These are phyloP conservation scores for Holocentrus rufus DNA, from an alignment of 2,797 vertebrate species.

Conservation along the genomic window DNA sequence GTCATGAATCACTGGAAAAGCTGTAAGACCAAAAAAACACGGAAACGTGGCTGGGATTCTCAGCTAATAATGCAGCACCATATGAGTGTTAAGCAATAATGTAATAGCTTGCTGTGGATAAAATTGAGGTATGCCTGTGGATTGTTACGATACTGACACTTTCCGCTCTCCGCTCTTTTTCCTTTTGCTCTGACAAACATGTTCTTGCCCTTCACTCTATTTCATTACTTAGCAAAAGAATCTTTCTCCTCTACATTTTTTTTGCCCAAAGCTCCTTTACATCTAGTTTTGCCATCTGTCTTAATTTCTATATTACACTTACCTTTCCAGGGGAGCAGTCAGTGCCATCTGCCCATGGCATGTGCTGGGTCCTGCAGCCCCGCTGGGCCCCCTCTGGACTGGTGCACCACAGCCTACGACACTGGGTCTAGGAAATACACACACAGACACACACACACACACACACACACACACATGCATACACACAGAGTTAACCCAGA, in stretches of 20 bases:
- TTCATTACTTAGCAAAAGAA: background rate
- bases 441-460: constrained; percentile 27
- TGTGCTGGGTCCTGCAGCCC: constrained; percentile 97
- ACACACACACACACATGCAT: background rate
- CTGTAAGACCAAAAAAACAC: constrained; percentile 32
- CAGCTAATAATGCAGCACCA: constrained; percentile 26
- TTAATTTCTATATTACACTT: constrained; percentile 53
- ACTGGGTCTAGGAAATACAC: constrained; percentile 88
- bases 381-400: constrained; percentile 91
- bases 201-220: background rate
- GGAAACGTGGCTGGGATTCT: constrained; percentile 12
- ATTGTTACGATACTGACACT: background rate
- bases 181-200: background rate
- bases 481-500: constrained; percentile 12
- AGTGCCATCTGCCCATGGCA: constrained; percentile 97
- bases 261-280: background rate
- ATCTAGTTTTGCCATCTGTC: background rate
- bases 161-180: background rate
- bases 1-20: constrained; percentile 35
- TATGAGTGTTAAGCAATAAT: constrained; percentile 8
- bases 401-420: constrained; percentile 95
- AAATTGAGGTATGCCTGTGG: background rate
- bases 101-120: background rate
- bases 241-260: background rate
- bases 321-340: constrained; percentile 96